Conservation (phyloP, 2,113 vertebrate species). For the Archocentrus centrarchus region DNA sequence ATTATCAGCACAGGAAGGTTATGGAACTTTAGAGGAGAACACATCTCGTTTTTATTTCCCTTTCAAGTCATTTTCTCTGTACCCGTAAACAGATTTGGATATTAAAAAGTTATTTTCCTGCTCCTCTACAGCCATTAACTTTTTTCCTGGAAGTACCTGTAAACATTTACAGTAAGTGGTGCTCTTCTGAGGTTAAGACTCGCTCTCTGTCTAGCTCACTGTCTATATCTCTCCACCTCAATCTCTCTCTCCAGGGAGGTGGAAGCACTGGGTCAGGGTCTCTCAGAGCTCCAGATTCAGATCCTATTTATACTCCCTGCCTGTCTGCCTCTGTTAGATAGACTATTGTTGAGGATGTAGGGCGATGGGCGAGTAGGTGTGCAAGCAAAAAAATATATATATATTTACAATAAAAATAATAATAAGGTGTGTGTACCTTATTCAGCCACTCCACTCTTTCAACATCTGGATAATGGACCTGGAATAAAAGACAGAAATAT, state of each 20-base stretch:
- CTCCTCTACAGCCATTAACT: background rate
- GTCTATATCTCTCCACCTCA: background rate
- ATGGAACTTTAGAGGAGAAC: background rate
- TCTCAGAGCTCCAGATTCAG: constrained; percentile 58
- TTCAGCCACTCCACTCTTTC: constrained; percentile 98
- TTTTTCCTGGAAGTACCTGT: constrained; percentile 27
- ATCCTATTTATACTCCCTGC: constrained; percentile 66
- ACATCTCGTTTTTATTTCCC: background rate
- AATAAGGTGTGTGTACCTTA: constrained; percentile 82
- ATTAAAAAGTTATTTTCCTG: background rate
- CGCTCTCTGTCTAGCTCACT: background rate
- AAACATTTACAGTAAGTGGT: constrained; percentile 20
- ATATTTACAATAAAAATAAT: background rate
- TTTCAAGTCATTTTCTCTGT: background rate
- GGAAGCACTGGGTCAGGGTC: constrained; percentile 16
- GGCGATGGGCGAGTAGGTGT: background rate
- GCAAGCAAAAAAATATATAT: background rate
- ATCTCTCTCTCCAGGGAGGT: background rate
- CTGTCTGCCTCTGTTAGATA: background rate
- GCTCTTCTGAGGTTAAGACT: constrained; percentile 4
- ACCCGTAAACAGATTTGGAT: background rate
- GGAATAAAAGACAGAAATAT: constrained; percentile 42
- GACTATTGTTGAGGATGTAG: background rate
- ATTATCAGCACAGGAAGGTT: background rate
- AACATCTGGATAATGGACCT: constrained; percentile 97